Conservation (phyloP, 2,888 invertebrate genomes). For the Dascillus cervinus region DNA sequence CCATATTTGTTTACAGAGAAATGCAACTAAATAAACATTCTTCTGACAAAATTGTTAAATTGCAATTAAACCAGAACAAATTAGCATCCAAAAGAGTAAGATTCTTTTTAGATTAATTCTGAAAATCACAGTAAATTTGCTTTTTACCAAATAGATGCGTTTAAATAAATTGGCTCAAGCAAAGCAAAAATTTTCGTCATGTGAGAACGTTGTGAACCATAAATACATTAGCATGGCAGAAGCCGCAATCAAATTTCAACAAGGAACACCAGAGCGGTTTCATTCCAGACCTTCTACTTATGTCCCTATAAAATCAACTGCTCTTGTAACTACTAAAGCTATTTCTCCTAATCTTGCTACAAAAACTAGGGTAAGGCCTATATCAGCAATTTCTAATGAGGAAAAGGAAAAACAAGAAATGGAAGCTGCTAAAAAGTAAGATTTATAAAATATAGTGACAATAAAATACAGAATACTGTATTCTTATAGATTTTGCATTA, state of each 20-base stretch:
- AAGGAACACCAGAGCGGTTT: constrained; percentile 48
- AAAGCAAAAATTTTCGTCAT: constrained; percentile 18
- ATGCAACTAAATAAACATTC: no score
- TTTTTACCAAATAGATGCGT: no score
- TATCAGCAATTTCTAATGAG: constrained; percentile 48
- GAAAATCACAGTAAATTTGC: no score
- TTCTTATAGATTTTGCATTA: no score
- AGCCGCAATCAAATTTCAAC: constrained; percentile 46
- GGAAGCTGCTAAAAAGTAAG: constrained; percentile 55
- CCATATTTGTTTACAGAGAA: no score
- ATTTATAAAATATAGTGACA: no score
- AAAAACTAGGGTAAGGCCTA: constrained; percentile 48
- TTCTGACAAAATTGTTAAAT: no score
- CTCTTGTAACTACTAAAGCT: constrained; percentile 39
- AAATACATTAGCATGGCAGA: constrained; percentile 48
- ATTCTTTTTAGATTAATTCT: no score
- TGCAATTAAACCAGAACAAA: no score
- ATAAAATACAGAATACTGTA: no score
- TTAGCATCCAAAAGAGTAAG: no score
- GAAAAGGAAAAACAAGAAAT: constrained; percentile 55
- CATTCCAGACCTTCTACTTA: constrained; percentile 29
- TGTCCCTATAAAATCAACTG: constrained; percentile 3
- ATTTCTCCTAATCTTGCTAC: constrained; percentile 49
- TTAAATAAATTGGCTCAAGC: constrained; percentile 24
- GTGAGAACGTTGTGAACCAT: constrained; percentile 19